Conservation (phyloP, 2,888 invertebrate genomes). For the Cataglyphis altisquamis region DNA sequence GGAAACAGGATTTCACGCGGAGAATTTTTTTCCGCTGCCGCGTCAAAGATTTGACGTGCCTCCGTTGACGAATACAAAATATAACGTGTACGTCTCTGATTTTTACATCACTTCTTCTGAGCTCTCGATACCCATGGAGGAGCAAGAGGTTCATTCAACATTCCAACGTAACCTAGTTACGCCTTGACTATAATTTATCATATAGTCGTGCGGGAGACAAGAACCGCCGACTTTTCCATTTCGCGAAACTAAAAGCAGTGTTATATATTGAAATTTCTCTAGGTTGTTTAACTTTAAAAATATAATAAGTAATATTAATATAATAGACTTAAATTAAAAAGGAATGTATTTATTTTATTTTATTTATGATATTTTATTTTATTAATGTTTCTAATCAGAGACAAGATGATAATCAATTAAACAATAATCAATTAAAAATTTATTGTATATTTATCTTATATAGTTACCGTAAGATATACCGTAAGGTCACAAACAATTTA, state of each 20-base stretch:
- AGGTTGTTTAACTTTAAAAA: background rate
- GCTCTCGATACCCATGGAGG: conserved; percentile 69
- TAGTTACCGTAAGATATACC: background rate
- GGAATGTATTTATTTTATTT: background rate
- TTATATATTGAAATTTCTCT: background rate
- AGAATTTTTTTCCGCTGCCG: conserved; percentile 39
- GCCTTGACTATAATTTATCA: conserved; percentile 34
- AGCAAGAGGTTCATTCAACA: conserved; percentile 64
- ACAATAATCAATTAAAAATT: background rate
- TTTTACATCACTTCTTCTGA: conserved; percentile 43
- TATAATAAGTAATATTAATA: background rate
- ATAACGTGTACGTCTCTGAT: background rate
- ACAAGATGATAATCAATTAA: background rate
- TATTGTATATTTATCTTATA: background rate
- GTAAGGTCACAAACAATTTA: background rate
- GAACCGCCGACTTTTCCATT: background rate
- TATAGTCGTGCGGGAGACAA: conserved; percentile 16
- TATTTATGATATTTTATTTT: background rate
- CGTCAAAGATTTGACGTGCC: background rate
- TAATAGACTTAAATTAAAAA: background rate
- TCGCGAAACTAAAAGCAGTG: conserved; percentile 15
- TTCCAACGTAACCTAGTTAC: conserved; percentile 67
- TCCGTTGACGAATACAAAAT: conserved; percentile 25
- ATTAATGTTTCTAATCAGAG: background rate
- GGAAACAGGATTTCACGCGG: conserved; percentile 48